Base-by-base conservation (phyloP, 2,888 invertebrate species). In the Venusia cambrica region DNA sequence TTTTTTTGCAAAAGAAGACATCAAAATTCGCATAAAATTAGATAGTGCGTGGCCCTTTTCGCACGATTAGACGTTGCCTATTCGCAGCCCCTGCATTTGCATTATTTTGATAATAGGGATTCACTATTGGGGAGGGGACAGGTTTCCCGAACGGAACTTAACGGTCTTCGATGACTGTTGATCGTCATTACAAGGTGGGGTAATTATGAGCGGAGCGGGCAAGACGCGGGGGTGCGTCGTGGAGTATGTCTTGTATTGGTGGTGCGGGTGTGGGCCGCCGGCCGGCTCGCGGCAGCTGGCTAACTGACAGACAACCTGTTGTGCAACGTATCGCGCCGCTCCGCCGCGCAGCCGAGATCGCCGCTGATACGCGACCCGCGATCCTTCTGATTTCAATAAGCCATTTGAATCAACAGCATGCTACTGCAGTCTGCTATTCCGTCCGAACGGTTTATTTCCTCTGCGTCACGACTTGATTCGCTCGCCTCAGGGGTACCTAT, bases 271-370 rank as follows among this genome's bases (percentile, higher is more conserved):
- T n/a, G n/a, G n/a, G n/a, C n/a, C n/a, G n/a, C n/a, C n/a, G n/a
- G n/a, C n/a, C n/a, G n/a, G 54, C 54, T 49, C 45, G 45, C 36
- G 51, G 50, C 61, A 67, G 75, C 84, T 84, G 89, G 38, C 71
- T 78, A 77, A 84, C 87, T 76, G 88, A 70, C 83, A 59, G 73
- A 38, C 87, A 85, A 87, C 85, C 87, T 87, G 87, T 87, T 76
- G 83, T 70, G 51, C 81, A 87, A 85, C 85, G 83, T 83, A 69
- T 55, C 73, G 80, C 70, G 72, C 51, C 85, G 85, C 67, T 80
- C 69, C 73, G 78, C 64, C 78, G 79, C 70, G 64, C 72, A 57
- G 51, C 54, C 60, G 58, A 78, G 84, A 81, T 83, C 76, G 58
- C 53, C 53, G 53, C 64, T 65, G 83, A 80, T 81, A 81, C 43